Base-by-base conservation (phyloP, 1,140 invertebrate species). In the Lepidurus apus region DNA sequence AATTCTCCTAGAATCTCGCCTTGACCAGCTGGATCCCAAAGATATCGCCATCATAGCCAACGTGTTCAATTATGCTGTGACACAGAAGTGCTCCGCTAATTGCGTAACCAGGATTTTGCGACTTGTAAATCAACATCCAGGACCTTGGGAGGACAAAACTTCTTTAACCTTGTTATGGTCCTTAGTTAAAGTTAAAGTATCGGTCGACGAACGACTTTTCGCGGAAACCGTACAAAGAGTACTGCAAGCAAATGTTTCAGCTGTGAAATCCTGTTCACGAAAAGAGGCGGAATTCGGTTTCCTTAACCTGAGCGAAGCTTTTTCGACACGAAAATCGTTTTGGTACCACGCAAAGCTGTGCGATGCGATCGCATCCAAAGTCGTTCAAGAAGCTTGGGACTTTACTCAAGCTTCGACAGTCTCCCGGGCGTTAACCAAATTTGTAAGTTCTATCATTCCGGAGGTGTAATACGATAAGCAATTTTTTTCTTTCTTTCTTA, bases 341-440 rank as follows among this genome's bases (percentile, higher is more conserved):
- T 77, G 75, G 75, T 77, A 77, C 75, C 26, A 77, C 24, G 75
- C 42, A 42, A 43, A 77, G 42, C 44, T 77, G 24, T 26, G 43
- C 75, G 75, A 77, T n/a, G 47, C 26, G 21, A 43, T 77, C 47
- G 43, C 43, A 4, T 45, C 24, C 43, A 77, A 47, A 77, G 75
- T 47, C 9, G 9, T 77, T 44, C 43, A 11, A 24, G 75, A 77
- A 77, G 8, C 43, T 45, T 77, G 75, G 75, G 43, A n/a, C 5
- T 26, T 45, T 34, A 77, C 42, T 26, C 34, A 43, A 17, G 17
- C 13, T 44, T 43, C 43, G 2, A 47, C 43, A 42, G 6, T 77
- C 17, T 21, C 75, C 24, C 43, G 43, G 43, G 43, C 24, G 24
- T 34, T 77, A 43, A 53, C 26, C 3, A 77, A 47, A 44, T 34